Evolutionary conservation across 2,888 invertebrate genomes (phyloP).

Genomic region (Dermolepida albohirtum): DNA sequence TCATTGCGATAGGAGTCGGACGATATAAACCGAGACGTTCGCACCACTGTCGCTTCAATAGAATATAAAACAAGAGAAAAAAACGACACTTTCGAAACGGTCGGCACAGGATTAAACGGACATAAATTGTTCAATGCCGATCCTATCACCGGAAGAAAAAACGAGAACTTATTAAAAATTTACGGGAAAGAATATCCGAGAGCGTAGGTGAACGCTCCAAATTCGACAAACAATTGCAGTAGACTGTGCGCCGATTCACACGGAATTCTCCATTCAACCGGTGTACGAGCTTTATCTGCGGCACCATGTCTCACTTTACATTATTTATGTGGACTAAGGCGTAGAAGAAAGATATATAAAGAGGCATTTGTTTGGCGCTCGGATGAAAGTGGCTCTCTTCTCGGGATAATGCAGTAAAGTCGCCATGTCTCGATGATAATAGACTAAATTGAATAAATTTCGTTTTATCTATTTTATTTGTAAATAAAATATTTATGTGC

Average conservation of each 20-base stretch:
- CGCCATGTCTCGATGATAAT: neutral
- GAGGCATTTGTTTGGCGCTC: slow-evolving; percentile 22
- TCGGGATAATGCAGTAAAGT: slow-evolving; percentile 15
- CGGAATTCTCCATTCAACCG: slow-evolving; percentile 32
- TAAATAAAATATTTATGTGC: too few species aligned
- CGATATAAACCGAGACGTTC: too few species aligned
- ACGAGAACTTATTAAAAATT: too few species aligned
- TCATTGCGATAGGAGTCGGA: slow-evolving; percentile 15
- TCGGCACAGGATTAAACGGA: too few species aligned
- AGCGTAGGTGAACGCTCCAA: slow-evolving; percentile 23
- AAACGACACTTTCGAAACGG: neutral
- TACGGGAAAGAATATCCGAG: neutral
- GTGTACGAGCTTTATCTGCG: slow-evolving; percentile 34
- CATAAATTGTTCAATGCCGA: too few species aligned
- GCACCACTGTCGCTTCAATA: neutral
- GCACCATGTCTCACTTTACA: slow-evolving; percentile 34
- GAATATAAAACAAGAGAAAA: neutral
- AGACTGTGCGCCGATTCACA: slow-evolving; percentile 38
- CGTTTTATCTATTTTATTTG: too few species aligned
- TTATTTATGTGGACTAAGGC: slow-evolving; percentile 36
- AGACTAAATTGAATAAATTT: too few species aligned
- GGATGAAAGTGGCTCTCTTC: neutral
- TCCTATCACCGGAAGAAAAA: too few species aligned
- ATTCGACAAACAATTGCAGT: slow-evolving; percentile 36
- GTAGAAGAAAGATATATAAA: slow-evolving; percentile 29